Evolutionary conservation across 1,140 invertebrate genomes (phyloP).

Genomic region (Diabrotica virgifera): DNA sequence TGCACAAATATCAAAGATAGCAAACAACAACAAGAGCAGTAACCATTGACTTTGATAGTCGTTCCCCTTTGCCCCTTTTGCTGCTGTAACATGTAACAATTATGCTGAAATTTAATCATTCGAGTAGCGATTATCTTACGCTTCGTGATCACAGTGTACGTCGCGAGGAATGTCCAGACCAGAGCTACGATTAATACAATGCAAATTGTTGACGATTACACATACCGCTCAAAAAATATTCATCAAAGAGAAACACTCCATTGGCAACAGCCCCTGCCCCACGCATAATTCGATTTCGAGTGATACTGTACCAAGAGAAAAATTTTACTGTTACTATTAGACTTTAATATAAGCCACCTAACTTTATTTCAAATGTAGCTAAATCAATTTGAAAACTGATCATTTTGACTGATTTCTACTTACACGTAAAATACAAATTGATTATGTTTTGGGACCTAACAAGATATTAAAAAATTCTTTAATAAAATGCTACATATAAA

Average conservation of each 20-base stretch:
- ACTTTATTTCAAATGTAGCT: no score
- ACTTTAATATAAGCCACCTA: no score
- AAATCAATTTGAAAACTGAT: no score
- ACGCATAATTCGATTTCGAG: no score
- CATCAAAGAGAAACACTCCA: conserved; percentile 41
- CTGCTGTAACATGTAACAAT: conserved; percentile 45
- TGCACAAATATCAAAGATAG: conserved; percentile 33
- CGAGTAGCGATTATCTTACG: conserved; percentile 48
- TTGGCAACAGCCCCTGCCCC: background rate
- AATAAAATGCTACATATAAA: no score
- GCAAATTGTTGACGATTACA: conserved; percentile 47
- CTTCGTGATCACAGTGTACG: conserved; percentile 45
- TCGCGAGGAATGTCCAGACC: conserved; percentile 47
- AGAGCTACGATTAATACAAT: conserved; percentile 45
- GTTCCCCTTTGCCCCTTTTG: conserved; percentile 36
- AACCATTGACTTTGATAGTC: conserved; percentile 35
- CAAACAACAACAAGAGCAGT: conserved; percentile 15
- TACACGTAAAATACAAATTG: no score
- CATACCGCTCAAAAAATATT: conserved; percentile 36
- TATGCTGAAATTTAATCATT: conserved; percentile 51
- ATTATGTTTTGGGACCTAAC: no score
- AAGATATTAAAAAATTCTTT: no score
- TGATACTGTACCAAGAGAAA: no score
- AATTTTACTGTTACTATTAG: no score
- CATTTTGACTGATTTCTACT: no score